These are phyloP conservation scores for Pyrrhia umbra DNA, from an alignment of 2,888 invertebrate genomes.

Conservation along the genomic window DNA sequence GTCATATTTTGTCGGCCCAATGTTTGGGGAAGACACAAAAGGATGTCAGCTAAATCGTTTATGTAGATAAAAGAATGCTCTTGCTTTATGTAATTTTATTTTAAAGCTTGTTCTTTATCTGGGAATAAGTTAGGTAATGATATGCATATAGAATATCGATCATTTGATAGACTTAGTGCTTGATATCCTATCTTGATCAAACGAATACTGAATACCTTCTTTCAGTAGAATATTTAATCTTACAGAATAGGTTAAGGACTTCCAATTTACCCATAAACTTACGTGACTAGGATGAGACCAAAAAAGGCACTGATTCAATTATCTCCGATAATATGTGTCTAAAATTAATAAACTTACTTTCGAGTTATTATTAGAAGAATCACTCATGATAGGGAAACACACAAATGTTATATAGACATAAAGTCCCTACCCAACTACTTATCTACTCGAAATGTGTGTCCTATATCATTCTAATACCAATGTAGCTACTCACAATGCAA, in stretches of 20 bases:
- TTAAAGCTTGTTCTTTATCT: not conserved
- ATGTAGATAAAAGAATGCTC: conserved; percentile 27
- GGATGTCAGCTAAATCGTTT: conserved; percentile 29
- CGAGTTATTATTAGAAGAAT: too few relatives aligned
- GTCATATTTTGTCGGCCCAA: conserved; percentile 74
- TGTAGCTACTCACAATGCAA: conserved; percentile 37
- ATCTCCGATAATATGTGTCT: too few relatives aligned
- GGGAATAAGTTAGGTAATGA: not conserved
- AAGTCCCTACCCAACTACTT: not conserved
- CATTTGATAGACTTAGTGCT: too few relatives aligned
- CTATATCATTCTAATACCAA: conserved; percentile 2
- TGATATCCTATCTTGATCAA: not conserved
- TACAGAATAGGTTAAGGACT: too few relatives aligned
- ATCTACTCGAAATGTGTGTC: not conserved
- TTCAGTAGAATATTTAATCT: too few relatives aligned
- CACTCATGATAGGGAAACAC: too few relatives aligned
- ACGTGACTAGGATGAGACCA: too few relatives aligned
- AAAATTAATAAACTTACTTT: too few relatives aligned
- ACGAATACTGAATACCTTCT: not conserved
- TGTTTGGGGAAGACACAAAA: conserved; percentile 50
- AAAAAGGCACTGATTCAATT: too few relatives aligned
- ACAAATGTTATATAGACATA: not conserved
- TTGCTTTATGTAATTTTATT: conserved; percentile 6
- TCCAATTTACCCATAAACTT: too few relatives aligned
- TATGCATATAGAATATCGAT: not conserved